Evolutionary conservation across 2,113 vertebrate genomes (phyloP).

Genomic region (Podarcis cretensis): DNA sequence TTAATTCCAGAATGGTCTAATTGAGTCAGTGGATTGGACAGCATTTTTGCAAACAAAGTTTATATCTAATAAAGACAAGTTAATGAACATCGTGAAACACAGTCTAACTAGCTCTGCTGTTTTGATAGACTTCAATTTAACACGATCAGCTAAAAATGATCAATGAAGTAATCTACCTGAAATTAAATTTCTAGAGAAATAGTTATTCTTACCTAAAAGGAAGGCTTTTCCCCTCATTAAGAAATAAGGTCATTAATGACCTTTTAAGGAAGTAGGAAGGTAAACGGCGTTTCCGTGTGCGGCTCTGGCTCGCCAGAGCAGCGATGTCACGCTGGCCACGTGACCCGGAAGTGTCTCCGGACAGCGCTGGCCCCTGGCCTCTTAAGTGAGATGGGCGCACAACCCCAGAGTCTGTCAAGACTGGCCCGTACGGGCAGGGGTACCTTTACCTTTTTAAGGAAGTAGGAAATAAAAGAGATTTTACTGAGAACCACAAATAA

Average conservation of each 20-base stretch:
- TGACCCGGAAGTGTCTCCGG: too few relatives aligned
- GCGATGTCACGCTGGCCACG: too few relatives aligned
- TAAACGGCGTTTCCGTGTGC: too few relatives aligned
- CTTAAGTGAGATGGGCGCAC: too few relatives aligned
- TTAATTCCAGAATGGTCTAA: constrained; percentile 34
- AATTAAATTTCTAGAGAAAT: background rate
- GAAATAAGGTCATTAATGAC: background rate
- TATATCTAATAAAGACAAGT: constrained; percentile 33
- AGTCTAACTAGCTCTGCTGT: constrained; percentile 17
- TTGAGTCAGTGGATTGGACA: background rate
- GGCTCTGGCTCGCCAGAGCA: too few relatives aligned
- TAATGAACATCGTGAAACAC: constrained; percentile 28
- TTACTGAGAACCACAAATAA: background rate
- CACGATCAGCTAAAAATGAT: constrained; percentile 16
- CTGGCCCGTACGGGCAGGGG: too few relatives aligned
- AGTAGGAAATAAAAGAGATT: background rate
- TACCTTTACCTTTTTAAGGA: background rate
- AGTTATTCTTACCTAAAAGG: background rate
- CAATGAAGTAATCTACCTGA: constrained; percentile 10
- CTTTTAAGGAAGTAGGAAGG: background rate
- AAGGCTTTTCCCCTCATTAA: background rate
- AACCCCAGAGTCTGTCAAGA: too few relatives aligned
- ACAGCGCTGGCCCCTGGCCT: too few relatives aligned
- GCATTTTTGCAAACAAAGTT: background rate
- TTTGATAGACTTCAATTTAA: constrained; percentile 27